Percentiles rank a stretch among this genome's conserved stretches.
phyloP scores from a whole-genome alignment of 2,888 invertebrate genomes.

The Nezara viridula region DNA sequence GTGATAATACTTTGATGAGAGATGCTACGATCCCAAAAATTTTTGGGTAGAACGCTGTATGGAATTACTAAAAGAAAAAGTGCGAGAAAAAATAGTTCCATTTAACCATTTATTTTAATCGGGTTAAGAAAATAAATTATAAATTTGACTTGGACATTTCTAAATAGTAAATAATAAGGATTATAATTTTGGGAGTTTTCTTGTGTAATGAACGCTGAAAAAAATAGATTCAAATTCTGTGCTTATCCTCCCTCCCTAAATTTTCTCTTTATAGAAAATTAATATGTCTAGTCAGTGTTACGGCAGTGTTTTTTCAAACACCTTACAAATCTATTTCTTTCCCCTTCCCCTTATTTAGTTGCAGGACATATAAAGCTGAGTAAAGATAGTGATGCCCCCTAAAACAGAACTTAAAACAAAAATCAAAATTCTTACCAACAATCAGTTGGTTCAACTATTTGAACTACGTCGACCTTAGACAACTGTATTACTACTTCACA shows the following conservation, averaged over 20 bases:
- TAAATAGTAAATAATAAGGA: not conserved
- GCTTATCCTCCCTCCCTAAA: not conserved
- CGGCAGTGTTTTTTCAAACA: too few species aligned
- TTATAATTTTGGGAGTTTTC: not conserved
- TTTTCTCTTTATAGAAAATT: not conserved
- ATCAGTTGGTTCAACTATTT: too few species aligned
- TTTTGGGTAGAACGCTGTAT: not conserved
- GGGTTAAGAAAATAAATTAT: not conserved
- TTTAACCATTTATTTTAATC: not conserved
- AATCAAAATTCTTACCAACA: too few species aligned
- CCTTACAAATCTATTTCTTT: too few species aligned
- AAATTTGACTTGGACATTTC: not conserved
- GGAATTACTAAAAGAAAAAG: not conserved
- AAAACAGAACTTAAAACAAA: too few species aligned
- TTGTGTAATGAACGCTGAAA: too few species aligned
- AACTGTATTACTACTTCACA: too few species aligned
- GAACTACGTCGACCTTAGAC: too few species aligned
- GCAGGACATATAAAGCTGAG: too few species aligned
- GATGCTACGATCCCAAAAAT: not conserved
- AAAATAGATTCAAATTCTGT: too few species aligned
- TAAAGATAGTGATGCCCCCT: too few species aligned
- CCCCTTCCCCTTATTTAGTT: too few species aligned
- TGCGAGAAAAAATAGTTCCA: not conserved
- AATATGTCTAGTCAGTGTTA: not conserved
- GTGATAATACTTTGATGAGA: not conserved